Conservation (phyloP, 2,797 vertebrate species). For the Phoeniculus purpureus region DNA sequence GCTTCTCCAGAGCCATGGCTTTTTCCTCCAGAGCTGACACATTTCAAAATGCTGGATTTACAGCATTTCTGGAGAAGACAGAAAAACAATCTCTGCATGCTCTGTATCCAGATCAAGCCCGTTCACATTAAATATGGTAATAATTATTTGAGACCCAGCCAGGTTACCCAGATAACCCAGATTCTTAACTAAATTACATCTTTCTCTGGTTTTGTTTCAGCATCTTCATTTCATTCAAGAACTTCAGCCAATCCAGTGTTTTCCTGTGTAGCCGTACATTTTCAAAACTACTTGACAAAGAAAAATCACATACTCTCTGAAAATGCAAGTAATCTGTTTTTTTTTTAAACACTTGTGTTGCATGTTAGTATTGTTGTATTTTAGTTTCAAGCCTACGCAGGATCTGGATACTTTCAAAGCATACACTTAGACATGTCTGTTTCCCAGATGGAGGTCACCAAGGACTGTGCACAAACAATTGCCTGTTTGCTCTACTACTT, state of each 20-base stretch:
- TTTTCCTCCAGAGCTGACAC: not conserved
- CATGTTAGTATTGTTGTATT: not conserved
- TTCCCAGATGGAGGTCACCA: not conserved
- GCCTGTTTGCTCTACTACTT: not conserved
- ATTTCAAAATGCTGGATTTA: not conserved
- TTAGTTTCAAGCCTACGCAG: not conserved
- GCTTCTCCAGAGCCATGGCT: not conserved
- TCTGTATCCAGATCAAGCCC: not conserved
- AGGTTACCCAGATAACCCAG: not conserved
- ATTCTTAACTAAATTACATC: conserved; percentile 4
- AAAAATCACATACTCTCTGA: not conserved
- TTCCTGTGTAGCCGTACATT: not conserved
- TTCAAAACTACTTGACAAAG: not conserved
- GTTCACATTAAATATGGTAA: not conserved
- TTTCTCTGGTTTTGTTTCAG: not conserved
- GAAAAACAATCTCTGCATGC: not conserved
- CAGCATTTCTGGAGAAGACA: not conserved
- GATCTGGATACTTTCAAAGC: not conserved
- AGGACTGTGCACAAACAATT: not conserved
- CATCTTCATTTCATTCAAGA: not conserved
- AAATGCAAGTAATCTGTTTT: not conserved
- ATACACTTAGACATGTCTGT: not conserved
- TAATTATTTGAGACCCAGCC: not conserved
- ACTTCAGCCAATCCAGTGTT: not conserved
- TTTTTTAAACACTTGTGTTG: not conserved